A percentile compares a stretch with the other conserved stretches of the same genome.
phyloP scores from a whole-genome alignment of 2,797 vertebrate genomes.

The Allobates femoralis region DNA sequence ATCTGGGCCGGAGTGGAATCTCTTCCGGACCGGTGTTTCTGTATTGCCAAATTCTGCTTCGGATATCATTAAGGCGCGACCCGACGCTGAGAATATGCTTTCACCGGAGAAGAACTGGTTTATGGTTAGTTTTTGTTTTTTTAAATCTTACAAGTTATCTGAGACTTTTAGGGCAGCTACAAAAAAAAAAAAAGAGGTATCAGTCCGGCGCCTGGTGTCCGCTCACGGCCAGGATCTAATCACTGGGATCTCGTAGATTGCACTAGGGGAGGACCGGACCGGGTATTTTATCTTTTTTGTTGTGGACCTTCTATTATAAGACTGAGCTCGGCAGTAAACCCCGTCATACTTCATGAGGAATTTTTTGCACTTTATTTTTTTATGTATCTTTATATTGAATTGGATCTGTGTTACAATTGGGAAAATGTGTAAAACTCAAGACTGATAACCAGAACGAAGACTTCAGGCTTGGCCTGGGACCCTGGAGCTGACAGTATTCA shows the following conservation, averaged over 20 bases:
- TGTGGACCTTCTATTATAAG: background rate
- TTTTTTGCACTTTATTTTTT: slow-evolving; percentile 61
- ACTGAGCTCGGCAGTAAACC: background rate
- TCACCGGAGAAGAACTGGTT: background rate
- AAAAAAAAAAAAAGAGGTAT: slow-evolving; percentile 35
- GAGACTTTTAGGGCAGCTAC: slow-evolving; percentile 55
- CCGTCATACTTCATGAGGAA: slow-evolving; percentile 47
- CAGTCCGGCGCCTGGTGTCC: background rate
- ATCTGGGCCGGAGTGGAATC: slow-evolving; percentile 77
- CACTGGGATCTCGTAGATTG: slow-evolving; percentile 79
- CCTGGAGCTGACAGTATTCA: slow-evolving; percentile 20
- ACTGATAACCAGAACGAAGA: background rate
- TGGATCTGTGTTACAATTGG: slow-evolving; percentile 31
- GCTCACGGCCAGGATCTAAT: slow-evolving; percentile 72
- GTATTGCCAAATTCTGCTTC: slow-evolving; percentile 76
- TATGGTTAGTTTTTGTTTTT: background rate
- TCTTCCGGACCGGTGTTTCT: slow-evolving; percentile 70
- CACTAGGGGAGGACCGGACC: slow-evolving; percentile 78
- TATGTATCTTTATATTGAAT: slow-evolving; percentile 16
- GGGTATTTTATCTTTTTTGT: slow-evolving; percentile 60
- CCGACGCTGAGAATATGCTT: background rate
- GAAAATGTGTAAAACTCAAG: background rate
- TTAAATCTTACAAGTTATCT: background rate
- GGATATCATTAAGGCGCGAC: slow-evolving; percentile 56
- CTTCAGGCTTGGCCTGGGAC: no score